phyloP scores from a whole-genome alignment of 2,888 invertebrate genomes.

The Agonopterix alstromeriana region DNA sequence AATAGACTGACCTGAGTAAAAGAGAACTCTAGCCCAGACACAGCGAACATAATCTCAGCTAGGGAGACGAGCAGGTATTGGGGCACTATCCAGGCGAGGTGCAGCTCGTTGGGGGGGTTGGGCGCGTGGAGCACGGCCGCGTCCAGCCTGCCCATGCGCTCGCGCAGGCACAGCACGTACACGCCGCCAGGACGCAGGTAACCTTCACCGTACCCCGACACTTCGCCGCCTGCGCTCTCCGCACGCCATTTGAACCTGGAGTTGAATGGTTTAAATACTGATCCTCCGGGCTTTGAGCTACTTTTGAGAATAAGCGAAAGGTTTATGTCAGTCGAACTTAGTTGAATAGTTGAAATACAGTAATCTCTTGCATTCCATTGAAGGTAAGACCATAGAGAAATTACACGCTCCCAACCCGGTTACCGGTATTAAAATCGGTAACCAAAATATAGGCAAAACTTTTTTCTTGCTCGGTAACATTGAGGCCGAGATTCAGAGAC shows the following conservation, averaged over 20 bases:
- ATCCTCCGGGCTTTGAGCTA: no score
- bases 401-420: no score
- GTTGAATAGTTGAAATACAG: no score
- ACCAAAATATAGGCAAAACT: no score
- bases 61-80: constrained; percentile 88
- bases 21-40: constrained; percentile 89
- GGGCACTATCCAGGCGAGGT: constrained; percentile 85
- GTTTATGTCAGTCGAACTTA: no score
- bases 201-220: constrained; percentile 52
- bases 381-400: no score
- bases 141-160: constrained; percentile 67
- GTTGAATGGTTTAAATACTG: no score
- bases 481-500: no score
- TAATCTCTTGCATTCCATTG: no score
- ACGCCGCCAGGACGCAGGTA: constrained; percentile 64
- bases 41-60: constrained; percentile 89
- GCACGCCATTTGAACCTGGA: constrained; percentile 56
- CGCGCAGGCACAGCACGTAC: constrained; percentile 74
- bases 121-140: constrained; percentile 77
- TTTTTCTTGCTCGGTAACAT: no score
- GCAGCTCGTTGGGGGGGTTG: constrained; percentile 80
- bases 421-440: no score
- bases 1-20: constrained; percentile 80
- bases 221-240: constrained; percentile 37
- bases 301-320: no score